phyloP scores from a whole-genome alignment of 2,113 vertebrate genomes.

The Saccopteryx leptura region DNA sequence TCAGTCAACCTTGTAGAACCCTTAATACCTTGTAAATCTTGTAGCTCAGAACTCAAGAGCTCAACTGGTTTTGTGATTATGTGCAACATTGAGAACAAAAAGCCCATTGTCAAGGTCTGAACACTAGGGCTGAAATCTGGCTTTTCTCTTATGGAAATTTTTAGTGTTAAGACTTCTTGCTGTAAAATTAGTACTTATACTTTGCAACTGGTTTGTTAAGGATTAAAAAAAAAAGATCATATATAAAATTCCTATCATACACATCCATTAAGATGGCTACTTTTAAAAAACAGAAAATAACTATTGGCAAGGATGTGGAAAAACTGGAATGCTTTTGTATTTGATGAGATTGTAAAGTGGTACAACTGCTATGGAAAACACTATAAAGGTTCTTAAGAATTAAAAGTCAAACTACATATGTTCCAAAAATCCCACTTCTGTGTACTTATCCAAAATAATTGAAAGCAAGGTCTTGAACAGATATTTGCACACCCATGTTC shows the following conservation, averaged over 20 bases:
- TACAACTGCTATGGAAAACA: background rate
- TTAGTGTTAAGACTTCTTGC: background rate
- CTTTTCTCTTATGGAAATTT: background rate
- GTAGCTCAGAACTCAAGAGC: conserved; percentile 15
- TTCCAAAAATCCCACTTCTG: conserved; percentile 13
- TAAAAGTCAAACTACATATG: background rate
- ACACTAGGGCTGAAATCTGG: background rate
- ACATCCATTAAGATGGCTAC: background rate
- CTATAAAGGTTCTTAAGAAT: background rate
- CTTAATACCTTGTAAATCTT: background rate
- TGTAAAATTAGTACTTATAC: background rate
- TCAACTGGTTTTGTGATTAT: background rate
- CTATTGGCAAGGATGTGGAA: background rate
- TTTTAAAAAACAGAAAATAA: background rate
- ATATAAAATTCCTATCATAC: background rate
- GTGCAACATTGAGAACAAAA: background rate
- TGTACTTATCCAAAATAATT: background rate
- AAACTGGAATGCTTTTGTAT: background rate
- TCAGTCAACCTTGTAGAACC: background rate
- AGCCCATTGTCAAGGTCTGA: background rate
- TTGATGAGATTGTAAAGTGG: background rate
- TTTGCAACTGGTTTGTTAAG: background rate
- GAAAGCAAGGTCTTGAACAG: background rate
- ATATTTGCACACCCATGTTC: background rate
- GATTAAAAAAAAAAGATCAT: conserved; percentile 11